Conservation (phyloP, 1,140 invertebrate species). For the Drosophila orena region DNA sequence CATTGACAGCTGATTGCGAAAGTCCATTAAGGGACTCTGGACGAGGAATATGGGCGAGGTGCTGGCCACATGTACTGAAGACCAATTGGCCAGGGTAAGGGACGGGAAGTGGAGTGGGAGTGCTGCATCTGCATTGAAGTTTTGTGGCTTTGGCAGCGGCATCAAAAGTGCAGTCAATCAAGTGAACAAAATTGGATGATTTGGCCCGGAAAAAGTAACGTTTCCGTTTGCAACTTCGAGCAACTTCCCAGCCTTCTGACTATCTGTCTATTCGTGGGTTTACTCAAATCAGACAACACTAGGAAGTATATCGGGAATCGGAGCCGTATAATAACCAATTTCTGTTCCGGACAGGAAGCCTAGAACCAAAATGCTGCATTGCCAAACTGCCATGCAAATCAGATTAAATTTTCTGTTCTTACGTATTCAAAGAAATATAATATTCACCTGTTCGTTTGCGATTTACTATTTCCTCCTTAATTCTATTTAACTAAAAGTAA, state of each 20-base stretch:
- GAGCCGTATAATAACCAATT: slow-evolving; percentile 23
- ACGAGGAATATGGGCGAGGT: slow-evolving; percentile 38
- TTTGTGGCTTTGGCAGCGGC: slow-evolving; percentile 53
- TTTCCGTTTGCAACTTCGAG: slow-evolving; percentile 43
- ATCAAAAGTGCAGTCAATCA: slow-evolving; percentile 81
- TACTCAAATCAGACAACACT: slow-evolving; percentile 35
- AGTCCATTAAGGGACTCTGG: slow-evolving; percentile 69
- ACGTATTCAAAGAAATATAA: slow-evolving; percentile 15
- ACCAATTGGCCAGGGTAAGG: neutral
- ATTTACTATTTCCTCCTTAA: neutral
- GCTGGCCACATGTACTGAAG: slow-evolving; percentile 27
- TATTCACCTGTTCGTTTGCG: slow-evolving; percentile 10
- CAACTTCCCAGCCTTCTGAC: neutral
- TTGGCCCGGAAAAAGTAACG: slow-evolving; percentile 45
- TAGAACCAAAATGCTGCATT: slow-evolving; percentile 25
- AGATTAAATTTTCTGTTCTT: slow-evolving; percentile 21
- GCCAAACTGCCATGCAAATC: slow-evolving; percentile 41
- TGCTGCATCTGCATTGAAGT: slow-evolving; percentile 57
- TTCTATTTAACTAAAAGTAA: neutral
- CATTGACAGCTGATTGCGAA: slow-evolving; percentile 82
- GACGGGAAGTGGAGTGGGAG: slow-evolving; percentile 1
- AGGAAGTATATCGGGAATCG: slow-evolving; percentile 27
- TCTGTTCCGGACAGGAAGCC: slow-evolving; percentile 51
- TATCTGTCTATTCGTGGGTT: slow-evolving; percentile 25
- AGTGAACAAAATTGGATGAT: slow-evolving; percentile 74